Evolutionary conservation across 2,113 vertebrate genomes (phyloP), one percentile per base, ranked within the genome.

Genomic region (Raphicerus campestris): DNA sequence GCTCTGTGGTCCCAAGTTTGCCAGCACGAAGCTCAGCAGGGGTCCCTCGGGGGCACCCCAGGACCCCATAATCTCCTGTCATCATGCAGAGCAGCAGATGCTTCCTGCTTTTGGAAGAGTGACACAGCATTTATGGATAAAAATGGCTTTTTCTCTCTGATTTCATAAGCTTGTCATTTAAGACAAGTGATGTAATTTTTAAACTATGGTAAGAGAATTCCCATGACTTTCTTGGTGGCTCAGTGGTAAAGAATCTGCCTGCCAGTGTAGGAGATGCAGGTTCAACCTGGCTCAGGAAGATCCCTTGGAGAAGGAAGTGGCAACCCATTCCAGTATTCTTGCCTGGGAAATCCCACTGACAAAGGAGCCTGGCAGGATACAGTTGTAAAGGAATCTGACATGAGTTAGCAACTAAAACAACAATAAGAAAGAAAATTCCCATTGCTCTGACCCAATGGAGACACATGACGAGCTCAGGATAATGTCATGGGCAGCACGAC

Each of bases 401-500:
- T 42, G 39, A 24, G 22, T 75, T 39, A 75, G 22, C 35, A 42
- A 26, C 70, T 42, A 15, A 75, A 75, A 42, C 39, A 70, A 20
- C 8, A n/a, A 9, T n/a, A 6, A 42, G 39, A 42, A n/a, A 87
- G 28, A 82, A 53, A 63, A 92, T 93, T 78, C 55, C 28, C 3
- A 35, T 81, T 81, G 56, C 39, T 89, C 24, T 49, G 7, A 26
- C n/a, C 81, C 7, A 0, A 0, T 6, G 81, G 85, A 56, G 66
- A 55, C 89, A 16, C 47, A 8, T 24, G 45, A 39, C 20, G 24
- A 81, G 42, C 51, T 87, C 73, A n/a, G 63, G 20, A 75, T 5
- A 2, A 2, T 4, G 17, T 7, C 1, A 1, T 7, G 84, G 45
- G 32, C 89, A 51, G 73, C 0, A 0, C 0, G 39, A 19, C 56